These are phyloP conservation scores for Marronus borbonicus DNA, from an alignment of 2,888 invertebrate species.

Conservation along the genomic window DNA sequence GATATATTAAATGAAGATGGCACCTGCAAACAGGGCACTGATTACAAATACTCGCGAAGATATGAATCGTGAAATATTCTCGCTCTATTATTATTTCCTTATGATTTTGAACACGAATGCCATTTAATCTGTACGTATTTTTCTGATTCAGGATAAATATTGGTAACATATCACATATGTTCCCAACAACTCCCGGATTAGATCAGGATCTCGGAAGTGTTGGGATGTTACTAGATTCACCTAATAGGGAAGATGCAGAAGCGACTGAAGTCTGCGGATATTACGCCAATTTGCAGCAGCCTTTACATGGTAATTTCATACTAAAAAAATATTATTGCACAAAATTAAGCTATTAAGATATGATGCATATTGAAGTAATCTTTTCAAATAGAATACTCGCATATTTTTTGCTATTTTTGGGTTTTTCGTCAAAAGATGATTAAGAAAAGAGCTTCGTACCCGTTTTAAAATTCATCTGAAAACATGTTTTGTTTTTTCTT, in stretches of 20 bases:
- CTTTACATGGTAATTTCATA: constrained; percentile 50
- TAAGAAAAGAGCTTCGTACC: too few relatives aligned
- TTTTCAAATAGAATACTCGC: too few relatives aligned
- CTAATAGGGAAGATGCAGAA: constrained; percentile 64
- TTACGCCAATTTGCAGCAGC: constrained; percentile 62
- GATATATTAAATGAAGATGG: background rate
- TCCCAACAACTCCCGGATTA: constrained; percentile 72
- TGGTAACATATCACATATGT: constrained; percentile 72
- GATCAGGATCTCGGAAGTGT: constrained; percentile 73
- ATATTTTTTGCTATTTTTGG: too few relatives aligned
- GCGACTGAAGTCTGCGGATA: constrained; percentile 68
- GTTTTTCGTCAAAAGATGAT: too few relatives aligned
- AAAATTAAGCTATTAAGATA: too few relatives aligned
- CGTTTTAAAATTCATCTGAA: too few relatives aligned
- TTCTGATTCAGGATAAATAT: constrained; percentile 64
- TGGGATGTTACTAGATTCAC: constrained; percentile 70
- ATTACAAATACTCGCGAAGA: constrained; percentile 22
- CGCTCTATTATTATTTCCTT: constrained; percentile 19
- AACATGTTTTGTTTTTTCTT: too few relatives aligned
- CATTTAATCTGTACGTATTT: constrained; percentile 41
- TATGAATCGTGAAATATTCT: constrained; percentile 47
- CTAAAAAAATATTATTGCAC: too few relatives aligned
- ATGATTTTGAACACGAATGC: background rate
- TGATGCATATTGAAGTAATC: too few relatives aligned
- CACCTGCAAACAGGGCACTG: background rate